Evolutionary conservation across 1,140 invertebrate species (phyloP), one percentile per base, ranked within the genome.

Genomic region (Drosophila triauraria): DNA sequence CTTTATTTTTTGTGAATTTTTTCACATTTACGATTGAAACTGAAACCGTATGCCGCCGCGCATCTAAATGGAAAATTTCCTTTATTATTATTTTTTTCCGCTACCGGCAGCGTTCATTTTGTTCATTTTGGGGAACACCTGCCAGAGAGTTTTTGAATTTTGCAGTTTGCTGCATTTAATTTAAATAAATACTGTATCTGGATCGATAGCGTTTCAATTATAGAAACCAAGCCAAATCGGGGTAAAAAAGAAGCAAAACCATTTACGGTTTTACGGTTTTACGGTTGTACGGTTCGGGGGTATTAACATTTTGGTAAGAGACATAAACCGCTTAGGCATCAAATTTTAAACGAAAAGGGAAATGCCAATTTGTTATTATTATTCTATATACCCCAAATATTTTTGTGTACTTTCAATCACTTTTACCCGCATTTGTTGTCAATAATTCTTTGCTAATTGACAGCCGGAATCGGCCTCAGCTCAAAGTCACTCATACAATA

Each of bases 21-120:
- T 75, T 38, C 47, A 59, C 40, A 51, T 69, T 69, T 62, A 25
- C 62, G 15, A 51, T 27, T 70, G 40, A 35, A 51, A 13, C 23
- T 20, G 17, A 23, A 32, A 35, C 61, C 53, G 40, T 40, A 46
- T 72, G 46, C 27, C 46, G 46, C 35, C 25, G 74, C 42, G 53
- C 62, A 77, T 68, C 42, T 77, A 77, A 77, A 78, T 78, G 64
- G 74, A 78, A 78, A 78, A 50, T 54, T 78, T 50, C 17, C 40
- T 68, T 32, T 60, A 35, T 61, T 69, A 58, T 50, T 50, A 7
- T 30, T 46, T 51, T 46, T 54, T 54, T 43, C 51, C 61, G 48
- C 50, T 20, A 6, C 50, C 27, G 61, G 32, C 32, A 35, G 32
- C 32, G 9, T 35, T 35, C 17, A 63, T 25, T 43, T 43, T 32